Evolutionary conservation across 2,113 vertebrate genomes (phyloP).

Genomic region (Scalopus aquaticus): DNA sequence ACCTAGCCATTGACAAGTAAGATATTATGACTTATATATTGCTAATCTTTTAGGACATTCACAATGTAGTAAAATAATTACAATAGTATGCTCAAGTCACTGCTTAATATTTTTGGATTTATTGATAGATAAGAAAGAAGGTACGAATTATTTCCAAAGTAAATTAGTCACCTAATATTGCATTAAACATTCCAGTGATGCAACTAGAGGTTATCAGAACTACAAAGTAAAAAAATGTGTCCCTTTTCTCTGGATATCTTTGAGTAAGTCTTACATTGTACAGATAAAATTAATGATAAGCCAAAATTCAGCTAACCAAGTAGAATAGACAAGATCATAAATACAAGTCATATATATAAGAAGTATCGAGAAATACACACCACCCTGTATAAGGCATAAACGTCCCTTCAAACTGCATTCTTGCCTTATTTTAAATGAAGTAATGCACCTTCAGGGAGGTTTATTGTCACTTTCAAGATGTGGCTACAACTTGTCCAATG

Average conservation of each 20-base stretch:
- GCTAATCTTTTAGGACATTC: neutral
- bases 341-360: no score
- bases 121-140: neutral
- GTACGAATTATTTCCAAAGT: neutral
- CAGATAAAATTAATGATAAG: no score
- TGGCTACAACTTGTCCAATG: neutral
- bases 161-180: neutral
- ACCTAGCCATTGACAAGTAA: neutral
- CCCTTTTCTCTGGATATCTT: no score
- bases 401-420: neutral
- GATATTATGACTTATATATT: neutral
- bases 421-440: neutral
- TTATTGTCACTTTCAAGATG: neutral
- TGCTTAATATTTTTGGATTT: neutral
- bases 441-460: neutral
- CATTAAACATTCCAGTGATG: neutral
- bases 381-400: neutral
- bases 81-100: neutral
- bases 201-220: neutral
- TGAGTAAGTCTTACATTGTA: no score
- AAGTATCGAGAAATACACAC: neutral
- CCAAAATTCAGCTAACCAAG: no score
- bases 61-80: neutral
- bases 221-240: neutral
- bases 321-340: no score